Percentiles rank a stretch among this genome's conserved stretches.
Conservation (phyloP, 1,140 invertebrate species). For the Helicoverpa zea region DNA sequence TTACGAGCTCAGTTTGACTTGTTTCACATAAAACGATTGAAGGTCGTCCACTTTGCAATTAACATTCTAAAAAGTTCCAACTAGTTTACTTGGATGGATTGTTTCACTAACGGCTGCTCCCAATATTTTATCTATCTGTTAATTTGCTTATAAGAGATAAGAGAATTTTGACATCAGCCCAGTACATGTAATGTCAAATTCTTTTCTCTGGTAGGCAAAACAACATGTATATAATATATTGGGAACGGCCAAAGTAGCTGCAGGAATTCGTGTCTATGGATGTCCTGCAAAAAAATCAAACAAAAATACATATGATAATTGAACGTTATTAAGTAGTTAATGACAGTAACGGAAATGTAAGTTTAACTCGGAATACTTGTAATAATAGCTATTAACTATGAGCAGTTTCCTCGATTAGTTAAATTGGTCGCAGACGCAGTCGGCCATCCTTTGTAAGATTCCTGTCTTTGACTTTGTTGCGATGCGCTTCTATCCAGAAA, state of each 20-base stretch:
- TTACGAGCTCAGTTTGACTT: neutral
- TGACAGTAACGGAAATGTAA: neutral
- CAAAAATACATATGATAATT: constrained; percentile 37
- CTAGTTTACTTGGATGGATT: constrained; percentile 26
- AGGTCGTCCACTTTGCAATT: constrained; percentile 25
- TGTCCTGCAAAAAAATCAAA: neutral
- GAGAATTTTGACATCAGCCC: too few relatives aligned
- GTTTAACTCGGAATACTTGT: constrained; percentile 22
- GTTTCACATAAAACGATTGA: constrained; percentile 13
- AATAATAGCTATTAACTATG: neutral
- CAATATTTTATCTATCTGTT: too few relatives aligned
- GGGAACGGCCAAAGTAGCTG: too few relatives aligned
- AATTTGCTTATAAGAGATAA: too few relatives aligned
- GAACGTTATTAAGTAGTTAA: neutral
- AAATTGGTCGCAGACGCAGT: constrained; percentile 1
- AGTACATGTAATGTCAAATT: too few relatives aligned
- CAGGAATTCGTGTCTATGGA: neutral
- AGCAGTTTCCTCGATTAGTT: neutral
- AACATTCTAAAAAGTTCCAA: constrained; percentile 33
- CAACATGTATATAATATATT: too few relatives aligned
- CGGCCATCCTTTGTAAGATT: neutral
- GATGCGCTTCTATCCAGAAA: too few relatives aligned
- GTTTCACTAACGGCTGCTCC: neutral
- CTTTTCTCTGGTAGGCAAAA: too few relatives aligned
- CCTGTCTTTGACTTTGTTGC: neutral